Evolutionary conservation across 2,113 vertebrate species (phyloP), one percentile per base, ranked within the genome.

Genomic region (Rallus limicola): DNA sequence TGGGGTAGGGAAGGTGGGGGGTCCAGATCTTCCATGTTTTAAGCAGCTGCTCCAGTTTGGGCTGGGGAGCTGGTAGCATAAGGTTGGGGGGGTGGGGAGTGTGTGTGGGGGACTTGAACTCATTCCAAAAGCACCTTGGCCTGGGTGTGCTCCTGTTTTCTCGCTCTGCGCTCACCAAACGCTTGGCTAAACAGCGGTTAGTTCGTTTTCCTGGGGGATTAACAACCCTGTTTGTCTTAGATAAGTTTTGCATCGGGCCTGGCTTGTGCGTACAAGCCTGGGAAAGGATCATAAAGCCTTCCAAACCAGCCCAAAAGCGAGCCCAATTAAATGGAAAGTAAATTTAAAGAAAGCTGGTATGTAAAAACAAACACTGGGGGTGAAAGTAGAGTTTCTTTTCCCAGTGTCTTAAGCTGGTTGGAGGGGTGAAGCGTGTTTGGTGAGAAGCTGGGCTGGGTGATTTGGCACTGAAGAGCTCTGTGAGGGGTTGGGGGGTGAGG

Each of bases 261-360:
- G 38, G n/a, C 86, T 74, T 96, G 95, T 86, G 64, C 1, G 0
- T 24, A 29, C 93, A 89, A 78, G 95, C 84, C 92, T 94, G 95
- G 59, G 82, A 80, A 86, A 77, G 74, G 46, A 78, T 92, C 60
- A 42, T n/a, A 72, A 71, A 71, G 42, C 48, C 40, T 83, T 75
- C 16, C 29, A 29, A n/a, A 56, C 19, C 48, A 48, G 21, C 19
- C 19, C 48, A 70, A 55, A 31, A 55, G 16, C 15, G 44, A 46
- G 44, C 44, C 44, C 44, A 46, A 46, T 46, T 46, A 46, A 46
- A 46, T 46, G 44, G 44, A 55, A 33, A 10, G 16, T 12, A 1
- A 12, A 17, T 40, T 70, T 38, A 0, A 26, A 60, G 70, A 38
- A 58, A 72, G 26, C 33, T 25, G 55, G 44, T 77, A 74, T 86